Conservation (phyloP, 2,113 vertebrate species). For the Vulpes lagopus region DNA sequence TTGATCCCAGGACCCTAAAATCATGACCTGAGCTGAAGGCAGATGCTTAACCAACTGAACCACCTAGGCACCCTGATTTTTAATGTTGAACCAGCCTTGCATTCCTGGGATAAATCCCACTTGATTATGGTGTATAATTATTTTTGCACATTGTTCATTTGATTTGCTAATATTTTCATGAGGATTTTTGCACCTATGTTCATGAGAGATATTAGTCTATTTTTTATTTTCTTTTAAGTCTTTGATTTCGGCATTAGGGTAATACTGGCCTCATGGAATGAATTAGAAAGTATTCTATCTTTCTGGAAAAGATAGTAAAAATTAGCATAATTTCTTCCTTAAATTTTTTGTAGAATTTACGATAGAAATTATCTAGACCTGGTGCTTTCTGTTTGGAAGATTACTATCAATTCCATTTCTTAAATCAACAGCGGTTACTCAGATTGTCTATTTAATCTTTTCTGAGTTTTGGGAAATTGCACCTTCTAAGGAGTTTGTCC, state of each 20-base stretch:
- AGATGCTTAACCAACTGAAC: too few relatives aligned
- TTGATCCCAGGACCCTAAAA: too few relatives aligned
- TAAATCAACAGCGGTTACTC: background rate
- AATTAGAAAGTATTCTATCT: slow-evolving; percentile 1
- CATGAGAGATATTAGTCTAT: background rate
- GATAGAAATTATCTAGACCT: background rate
- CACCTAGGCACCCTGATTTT: background rate
- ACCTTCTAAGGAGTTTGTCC: background rate
- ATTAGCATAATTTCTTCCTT: background rate
- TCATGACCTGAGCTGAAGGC: too few relatives aligned
- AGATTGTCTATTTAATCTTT: background rate
- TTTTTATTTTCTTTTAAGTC: slow-evolving; percentile 10
- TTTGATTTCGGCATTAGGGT: slow-evolving; percentile 22
- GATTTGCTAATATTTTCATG: background rate
- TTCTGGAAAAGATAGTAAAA: background rate
- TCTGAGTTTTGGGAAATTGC: slow-evolving; percentile 3
- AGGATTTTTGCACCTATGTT: background rate
- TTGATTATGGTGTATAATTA: background rate
- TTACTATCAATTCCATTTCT: slow-evolving; percentile 20
- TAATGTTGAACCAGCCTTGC: background rate
- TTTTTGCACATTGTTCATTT: slow-evolving; percentile 26
- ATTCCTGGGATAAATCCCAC: background rate
- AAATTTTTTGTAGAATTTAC: background rate
- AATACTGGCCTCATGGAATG: background rate
- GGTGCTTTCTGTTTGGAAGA: background rate